Conservation (phyloP, 2,113 vertebrate species). For the Hyperopisus bebe region DNA sequence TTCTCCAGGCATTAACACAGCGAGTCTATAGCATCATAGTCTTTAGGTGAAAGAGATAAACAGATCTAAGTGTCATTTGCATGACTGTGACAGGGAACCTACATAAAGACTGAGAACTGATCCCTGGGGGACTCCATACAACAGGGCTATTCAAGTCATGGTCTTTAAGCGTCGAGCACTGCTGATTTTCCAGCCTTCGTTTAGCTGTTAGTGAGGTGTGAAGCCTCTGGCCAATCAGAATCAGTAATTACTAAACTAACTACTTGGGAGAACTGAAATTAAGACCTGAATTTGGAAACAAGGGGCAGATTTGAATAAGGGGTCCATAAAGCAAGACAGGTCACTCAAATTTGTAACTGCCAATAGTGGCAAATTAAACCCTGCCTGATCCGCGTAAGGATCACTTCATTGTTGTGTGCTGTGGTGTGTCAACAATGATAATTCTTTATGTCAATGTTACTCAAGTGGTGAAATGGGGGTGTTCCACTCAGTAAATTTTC, state of each 20-base stretch:
- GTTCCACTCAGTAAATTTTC: background rate
- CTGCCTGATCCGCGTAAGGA: background rate
- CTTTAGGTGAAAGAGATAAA: too few relatives aligned
- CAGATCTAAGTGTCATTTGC: too few relatives aligned
- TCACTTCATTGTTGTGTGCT: background rate
- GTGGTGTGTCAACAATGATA: background rate
- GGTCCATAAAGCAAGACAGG: background rate
- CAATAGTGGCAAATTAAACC: background rate
- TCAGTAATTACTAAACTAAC: too few relatives aligned
- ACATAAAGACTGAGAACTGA: background rate
- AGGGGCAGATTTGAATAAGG: too few relatives aligned
- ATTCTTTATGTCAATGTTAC: background rate
- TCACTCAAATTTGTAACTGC: background rate
- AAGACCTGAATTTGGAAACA: too few relatives aligned
- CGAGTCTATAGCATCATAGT: background rate
- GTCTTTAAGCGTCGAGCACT: too few relatives aligned
- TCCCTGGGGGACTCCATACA: background rate
- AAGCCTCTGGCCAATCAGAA: too few relatives aligned
- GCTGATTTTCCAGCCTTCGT: too few relatives aligned
- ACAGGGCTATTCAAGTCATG: too few relatives aligned
- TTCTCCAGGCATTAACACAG: background rate
- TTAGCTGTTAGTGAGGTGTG: too few relatives aligned
- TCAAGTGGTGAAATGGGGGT: background rate
- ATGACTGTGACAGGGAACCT: too few relatives aligned
- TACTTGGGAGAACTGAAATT: too few relatives aligned